Conservation (phyloP, 1,140 invertebrate species). For the Dolichoris vasculosae region DNA sequence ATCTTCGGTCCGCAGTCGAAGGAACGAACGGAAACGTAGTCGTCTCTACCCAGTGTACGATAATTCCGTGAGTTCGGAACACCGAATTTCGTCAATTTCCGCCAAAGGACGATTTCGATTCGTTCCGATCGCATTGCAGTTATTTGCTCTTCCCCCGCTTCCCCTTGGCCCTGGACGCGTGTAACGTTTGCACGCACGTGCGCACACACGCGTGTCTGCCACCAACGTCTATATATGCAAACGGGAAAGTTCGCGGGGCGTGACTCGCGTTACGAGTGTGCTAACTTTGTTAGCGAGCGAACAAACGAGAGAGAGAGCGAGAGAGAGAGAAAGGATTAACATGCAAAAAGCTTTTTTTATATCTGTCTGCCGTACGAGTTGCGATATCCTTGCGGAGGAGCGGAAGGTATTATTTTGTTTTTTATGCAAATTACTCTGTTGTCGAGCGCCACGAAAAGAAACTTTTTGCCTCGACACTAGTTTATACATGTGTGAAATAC, state of each 20-base stretch:
- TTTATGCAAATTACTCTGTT: conserved; percentile 21
- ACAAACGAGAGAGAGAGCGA: conserved; percentile 24
- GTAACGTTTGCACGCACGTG: conserved; percentile 3
- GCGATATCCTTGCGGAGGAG: conserved; percentile 2
- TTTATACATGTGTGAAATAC: neutral
- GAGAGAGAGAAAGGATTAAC: conserved; percentile 45
- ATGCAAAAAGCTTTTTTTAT: conserved; percentile 37
- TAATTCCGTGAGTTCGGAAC: neutral
- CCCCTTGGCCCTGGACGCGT: neutral
- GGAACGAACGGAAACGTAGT: no score
- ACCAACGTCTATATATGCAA: conserved; percentile 20
- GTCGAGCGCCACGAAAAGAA: neutral
- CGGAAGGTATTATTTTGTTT: conserved; percentile 26
- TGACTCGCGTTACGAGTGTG: conserved; percentile 44
- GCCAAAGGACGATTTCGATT: neutral
- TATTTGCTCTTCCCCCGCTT: neutral
- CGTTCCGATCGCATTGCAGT: neutral
- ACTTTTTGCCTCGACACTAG: neutral
- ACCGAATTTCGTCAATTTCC: neutral
- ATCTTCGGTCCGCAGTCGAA: no score
- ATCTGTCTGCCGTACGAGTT: neutral
- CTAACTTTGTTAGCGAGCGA: conserved; percentile 38
- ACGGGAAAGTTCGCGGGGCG: conserved; percentile 48
- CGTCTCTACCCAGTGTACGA: no score
- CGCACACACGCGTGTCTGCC: conserved; percentile 6